Evolutionary conservation across 2,113 vertebrate genomes (phyloP).

Genomic region (Mustela lutreola): DNA sequence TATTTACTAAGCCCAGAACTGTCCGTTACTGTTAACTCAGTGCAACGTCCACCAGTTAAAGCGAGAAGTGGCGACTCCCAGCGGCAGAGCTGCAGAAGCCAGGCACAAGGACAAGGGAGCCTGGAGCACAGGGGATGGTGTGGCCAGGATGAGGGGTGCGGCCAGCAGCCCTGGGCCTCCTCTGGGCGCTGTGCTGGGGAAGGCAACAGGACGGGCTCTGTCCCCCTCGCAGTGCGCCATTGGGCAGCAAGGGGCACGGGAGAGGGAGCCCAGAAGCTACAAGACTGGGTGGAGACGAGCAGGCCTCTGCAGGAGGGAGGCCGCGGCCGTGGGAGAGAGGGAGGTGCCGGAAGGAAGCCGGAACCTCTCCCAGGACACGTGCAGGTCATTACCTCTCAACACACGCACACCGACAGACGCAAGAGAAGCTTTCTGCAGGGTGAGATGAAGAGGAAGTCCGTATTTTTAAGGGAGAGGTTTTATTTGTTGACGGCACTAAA

Average conservation of each 20-base stretch:
- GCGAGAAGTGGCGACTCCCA: not conserved
- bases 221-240: accelerated
- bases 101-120: accelerated
- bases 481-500: not conserved
- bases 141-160: accelerated
- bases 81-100: not conserved
- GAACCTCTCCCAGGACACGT: accelerated
- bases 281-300: accelerated
- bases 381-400: no score
- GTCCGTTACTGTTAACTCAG: not conserved
- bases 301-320: not conserved
- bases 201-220: accelerated
- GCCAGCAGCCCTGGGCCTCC: not conserved
- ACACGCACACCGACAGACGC: accelerated
- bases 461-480: not conserved
- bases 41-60: no score
- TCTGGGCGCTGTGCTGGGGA: not conserved
- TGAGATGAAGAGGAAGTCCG: not conserved
- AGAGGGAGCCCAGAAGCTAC: not conserved
- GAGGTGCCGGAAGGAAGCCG: accelerated
- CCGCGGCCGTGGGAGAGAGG: not conserved
- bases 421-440: not conserved
- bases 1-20: no score
- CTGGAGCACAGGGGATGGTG: accelerated
- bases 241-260: accelerated